Base-by-base conservation (phyloP, 1,140 invertebrate species). In the Cyclina sinensis region DNA sequence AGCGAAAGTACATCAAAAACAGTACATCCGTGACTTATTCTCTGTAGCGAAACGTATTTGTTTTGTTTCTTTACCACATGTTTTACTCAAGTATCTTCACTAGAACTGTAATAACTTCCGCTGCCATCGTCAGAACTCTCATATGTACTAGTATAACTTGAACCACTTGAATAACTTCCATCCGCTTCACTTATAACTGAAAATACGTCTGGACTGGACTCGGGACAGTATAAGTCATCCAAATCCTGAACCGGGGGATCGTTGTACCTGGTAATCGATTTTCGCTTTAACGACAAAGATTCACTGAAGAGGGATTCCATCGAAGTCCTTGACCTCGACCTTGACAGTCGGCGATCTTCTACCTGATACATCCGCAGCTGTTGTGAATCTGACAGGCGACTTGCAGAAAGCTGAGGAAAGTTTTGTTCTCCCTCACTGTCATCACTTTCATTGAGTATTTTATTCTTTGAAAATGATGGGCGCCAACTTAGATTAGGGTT, bases 181-280 rank as follows among this genome's bases (percentile, higher is more conserved):
- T 51, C 62, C 11, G 35, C 54, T 32, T 86, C 84, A 46, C 84
- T 86, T 27, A 57, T 35, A 18, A 78, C n/a, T 24, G 84, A 86
- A 62, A 57, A 86, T 27, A 86, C 43, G 24, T 86, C 84, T 16
- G 84, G 84, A 62, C 73, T 86, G 39, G 48, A 76, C 59, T 86
- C 84, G 16, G 84, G 24, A 27, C 12, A 43, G 32, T 86, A 78
- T 24, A 78, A 35, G 43, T 59, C 84, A 30, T 86, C 70, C 32
- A 86, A 62, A 16, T 86, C 73, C 46, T 57, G 48, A 7, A 78
- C 27, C 7, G 54, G 84, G 0, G 43, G 2, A 12, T 86, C 84
- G 30, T 18, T 37, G 21, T 48, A 27, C 24, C 21, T 27, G 9
- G 70, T 48, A 3, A 39, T 5, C 4, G 57, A 62, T 27, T 24